Percentiles rank a stretch among this genome's conserved stretches.
Evolutionary conservation across 2,113 vertebrate genomes (phyloP).

Genomic region (Tetraodon nigroviridis): DNA sequence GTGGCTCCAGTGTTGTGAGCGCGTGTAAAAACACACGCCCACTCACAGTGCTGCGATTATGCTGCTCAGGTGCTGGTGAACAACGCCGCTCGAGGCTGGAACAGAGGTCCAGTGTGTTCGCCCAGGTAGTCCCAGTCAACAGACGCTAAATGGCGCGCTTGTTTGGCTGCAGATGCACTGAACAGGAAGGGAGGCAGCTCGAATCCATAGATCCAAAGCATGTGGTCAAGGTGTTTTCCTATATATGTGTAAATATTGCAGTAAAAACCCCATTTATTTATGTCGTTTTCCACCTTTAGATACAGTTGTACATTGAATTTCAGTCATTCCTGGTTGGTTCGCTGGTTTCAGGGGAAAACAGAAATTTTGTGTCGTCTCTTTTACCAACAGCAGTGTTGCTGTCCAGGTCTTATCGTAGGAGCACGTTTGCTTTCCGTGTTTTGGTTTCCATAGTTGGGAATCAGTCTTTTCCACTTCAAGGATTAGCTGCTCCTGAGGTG

Average conservation of each 20-base stretch:
- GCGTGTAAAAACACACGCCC: conserved; percentile 20
- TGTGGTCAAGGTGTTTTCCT: conserved; percentile 14
- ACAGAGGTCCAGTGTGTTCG: conserved; percentile 66
- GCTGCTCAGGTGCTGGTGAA: conserved; percentile 33
- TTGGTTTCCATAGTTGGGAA: not conserved
- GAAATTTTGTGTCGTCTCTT: too few species aligned
- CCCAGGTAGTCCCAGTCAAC: conserved; percentile 54
- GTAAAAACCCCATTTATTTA: conserved; percentile 6
- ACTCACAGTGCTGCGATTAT: conserved; percentile 54
- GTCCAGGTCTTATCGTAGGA: too few species aligned
- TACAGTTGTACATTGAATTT: conserved; percentile 15
- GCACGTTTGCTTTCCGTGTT: not conserved
- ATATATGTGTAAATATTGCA: conserved; percentile 47
- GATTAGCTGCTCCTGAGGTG: not conserved
- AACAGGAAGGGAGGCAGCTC: conserved; percentile 32
- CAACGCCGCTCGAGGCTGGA: conserved; percentile 28
- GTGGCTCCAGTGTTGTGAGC: conserved; percentile 49
- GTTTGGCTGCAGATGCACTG: conserved; percentile 34
- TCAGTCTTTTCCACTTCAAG: not conserved
- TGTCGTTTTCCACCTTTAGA: conserved; percentile 10
- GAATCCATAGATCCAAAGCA: conserved; percentile 35
- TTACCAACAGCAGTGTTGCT: too few species aligned
- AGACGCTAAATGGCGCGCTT: conserved; percentile 52
- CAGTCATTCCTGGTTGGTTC: conserved; percentile 23
- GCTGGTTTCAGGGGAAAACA: not conserved